Percentiles rank a stretch among this genome's conserved stretches.
phyloP scores from a whole-genome alignment of 1,140 invertebrate genomes.

The Lethocerus indicus region DNA sequence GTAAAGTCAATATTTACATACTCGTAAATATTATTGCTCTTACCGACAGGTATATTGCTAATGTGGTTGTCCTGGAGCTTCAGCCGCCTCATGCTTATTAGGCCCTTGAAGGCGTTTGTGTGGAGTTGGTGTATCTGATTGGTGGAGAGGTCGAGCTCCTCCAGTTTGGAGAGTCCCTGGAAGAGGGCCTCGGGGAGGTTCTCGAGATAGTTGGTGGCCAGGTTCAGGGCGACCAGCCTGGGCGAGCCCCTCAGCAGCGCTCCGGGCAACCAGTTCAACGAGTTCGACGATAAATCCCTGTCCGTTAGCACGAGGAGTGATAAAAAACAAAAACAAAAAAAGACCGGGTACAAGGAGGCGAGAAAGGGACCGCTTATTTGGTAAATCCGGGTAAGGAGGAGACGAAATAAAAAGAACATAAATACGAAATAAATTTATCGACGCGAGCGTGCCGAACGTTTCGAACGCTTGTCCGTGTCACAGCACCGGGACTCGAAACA shows the following conservation, averaged over 20 bases:
- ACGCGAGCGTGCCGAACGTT: no score
- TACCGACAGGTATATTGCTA: constrained; percentile 30
- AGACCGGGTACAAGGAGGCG: background rate
- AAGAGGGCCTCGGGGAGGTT: constrained; percentile 25
- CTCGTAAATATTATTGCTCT: no score
- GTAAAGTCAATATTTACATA: no score
- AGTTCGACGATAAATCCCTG: constrained; percentile 56
- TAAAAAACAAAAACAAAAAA: background rate
- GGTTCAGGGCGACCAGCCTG: constrained; percentile 25
- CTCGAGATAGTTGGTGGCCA: constrained; percentile 29
- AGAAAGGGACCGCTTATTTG: no score
- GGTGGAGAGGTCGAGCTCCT: constrained; percentile 31
- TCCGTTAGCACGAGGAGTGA: no score
- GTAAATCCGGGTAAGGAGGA: background rate
- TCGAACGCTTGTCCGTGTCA: no score
- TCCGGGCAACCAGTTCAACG: constrained; percentile 35
- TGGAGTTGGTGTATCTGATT: constrained; percentile 28
- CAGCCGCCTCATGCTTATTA: constrained; percentile 40
- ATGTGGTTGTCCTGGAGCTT: constrained; percentile 54
- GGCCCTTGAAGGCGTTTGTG: constrained; percentile 38
- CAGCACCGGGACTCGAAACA: no score
- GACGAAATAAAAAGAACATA: background rate
- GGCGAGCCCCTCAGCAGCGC: constrained; percentile 23
- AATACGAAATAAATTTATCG: no score
- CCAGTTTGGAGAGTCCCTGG: constrained; percentile 24